A percentile compares a stretch with the other conserved stretches of the same genome.
These are phyloP conservation scores for Baccha elongata DNA, from an alignment of 2,888 invertebrate species.

Conservation along the genomic window DNA sequence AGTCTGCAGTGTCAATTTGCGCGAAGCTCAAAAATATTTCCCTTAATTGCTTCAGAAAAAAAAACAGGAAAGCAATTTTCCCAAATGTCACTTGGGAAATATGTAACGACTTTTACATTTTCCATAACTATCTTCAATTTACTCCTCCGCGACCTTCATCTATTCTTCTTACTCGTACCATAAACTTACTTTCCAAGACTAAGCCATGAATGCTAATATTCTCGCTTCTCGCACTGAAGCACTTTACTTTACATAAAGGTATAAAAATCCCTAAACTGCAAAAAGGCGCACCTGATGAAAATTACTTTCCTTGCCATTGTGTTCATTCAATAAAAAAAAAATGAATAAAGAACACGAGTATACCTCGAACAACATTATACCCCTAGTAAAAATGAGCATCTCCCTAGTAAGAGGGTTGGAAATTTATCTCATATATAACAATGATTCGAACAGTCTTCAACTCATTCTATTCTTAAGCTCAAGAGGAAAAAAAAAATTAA, in stretches of 20 bases:
- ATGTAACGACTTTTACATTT: conserved; percentile 33
- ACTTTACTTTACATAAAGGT: conserved; percentile 9
- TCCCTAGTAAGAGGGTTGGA: conserved; percentile 45
- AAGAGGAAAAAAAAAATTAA: neutral
- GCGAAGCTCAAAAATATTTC: neutral
- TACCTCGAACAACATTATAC: too few species aligned
- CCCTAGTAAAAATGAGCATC: neutral
- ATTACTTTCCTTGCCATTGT: conserved; percentile 21
- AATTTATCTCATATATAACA: conserved; percentile 42
- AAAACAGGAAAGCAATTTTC: conserved; percentile 47
- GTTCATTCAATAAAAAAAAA: neutral
- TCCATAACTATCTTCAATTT: conserved; percentile 20
- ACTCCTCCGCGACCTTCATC: neutral
- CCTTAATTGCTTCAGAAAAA: conserved; percentile 20
- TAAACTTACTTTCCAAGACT: conserved; percentile 15
- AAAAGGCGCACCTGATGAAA: conserved; percentile 49
- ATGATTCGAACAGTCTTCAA: conserved; percentile 1
- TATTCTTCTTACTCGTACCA: neutral
- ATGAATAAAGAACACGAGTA: neutral
- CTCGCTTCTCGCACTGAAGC: conserved; percentile 7
- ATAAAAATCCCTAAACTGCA: conserved; percentile 1
- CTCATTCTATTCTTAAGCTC: neutral
- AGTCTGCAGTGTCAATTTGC: neutral
- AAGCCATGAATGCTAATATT: conserved; percentile 58
- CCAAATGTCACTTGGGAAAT: conserved; percentile 52